A percentile compares a stretch with the other conserved stretches of the same genome.
phyloP scores from a whole-genome alignment of 2,797 vertebrate species.

The Phataginus tricuspis region DNA sequence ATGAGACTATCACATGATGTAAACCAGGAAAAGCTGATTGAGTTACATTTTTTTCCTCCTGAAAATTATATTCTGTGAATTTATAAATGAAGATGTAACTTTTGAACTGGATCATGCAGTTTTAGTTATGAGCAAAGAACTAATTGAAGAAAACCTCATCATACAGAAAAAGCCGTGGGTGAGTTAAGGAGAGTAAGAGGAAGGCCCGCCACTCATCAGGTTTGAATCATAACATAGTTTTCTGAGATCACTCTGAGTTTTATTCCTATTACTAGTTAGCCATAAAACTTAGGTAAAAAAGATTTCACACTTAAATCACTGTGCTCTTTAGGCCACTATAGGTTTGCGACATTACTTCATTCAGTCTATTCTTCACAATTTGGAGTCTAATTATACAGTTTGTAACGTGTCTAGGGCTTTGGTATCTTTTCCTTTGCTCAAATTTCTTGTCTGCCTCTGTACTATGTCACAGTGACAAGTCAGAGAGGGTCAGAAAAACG shows the following conservation, averaged over 20 bases:
- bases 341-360: conserved; percentile 25
- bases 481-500: conserved; percentile 44
- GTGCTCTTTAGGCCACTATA: background rate
- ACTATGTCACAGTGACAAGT: conserved; percentile 29
- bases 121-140: conserved; percentile 34
- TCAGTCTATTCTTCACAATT: background rate
- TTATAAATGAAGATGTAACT: conserved; percentile 65
- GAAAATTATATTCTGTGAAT: conserved; percentile 63
- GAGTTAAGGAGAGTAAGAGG: background rate
- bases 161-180: background rate
- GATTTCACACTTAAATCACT: background rate
- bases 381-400: background rate
- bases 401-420: conserved; percentile 20
- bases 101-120: conserved; percentile 8
- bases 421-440: conserved; percentile 45
- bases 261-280: background rate
- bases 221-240: background rate
- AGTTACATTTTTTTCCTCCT: conserved; percentile 61
- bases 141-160: conserved; percentile 34
- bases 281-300: conserved; percentile 3
- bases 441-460: conserved; percentile 42
- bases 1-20: conserved; percentile 79
- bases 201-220: background rate
- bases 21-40: conserved; percentile 71
- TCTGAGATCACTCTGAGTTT: background rate